Conservation (phyloP, 1,140 invertebrate genomes). For the Zaprionus ornatus region DNA sequence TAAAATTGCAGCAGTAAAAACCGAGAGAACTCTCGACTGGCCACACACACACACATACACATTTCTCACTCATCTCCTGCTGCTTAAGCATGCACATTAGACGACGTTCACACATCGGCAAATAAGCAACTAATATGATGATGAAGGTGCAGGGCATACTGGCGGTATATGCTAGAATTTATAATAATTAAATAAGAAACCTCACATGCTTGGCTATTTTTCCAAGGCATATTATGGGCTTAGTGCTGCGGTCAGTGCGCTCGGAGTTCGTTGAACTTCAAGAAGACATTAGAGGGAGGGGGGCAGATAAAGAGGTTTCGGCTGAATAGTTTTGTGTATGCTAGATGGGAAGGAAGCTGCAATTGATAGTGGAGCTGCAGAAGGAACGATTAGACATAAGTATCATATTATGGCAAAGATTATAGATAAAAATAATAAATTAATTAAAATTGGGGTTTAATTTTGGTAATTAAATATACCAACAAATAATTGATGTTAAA, state of each 20-base stretch:
- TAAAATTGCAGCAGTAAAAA: slow-evolving; percentile 73
- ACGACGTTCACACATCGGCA: slow-evolving; percentile 57
- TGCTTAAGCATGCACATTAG: slow-evolving; percentile 66
- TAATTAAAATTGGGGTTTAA: too few relatives aligned
- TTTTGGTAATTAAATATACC: too few relatives aligned
- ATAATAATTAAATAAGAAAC: slow-evolving; percentile 5
- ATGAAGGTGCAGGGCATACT: neutral
- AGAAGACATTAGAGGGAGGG: neutral
- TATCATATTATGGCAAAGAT: too few relatives aligned
- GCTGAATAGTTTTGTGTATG: too few relatives aligned
- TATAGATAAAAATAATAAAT: too few relatives aligned
- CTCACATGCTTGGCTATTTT: neutral
- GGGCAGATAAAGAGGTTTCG: too few relatives aligned
- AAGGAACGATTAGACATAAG: too few relatives aligned
- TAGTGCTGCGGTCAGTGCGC: neutral
- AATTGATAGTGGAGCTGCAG: too few relatives aligned
- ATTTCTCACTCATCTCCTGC: slow-evolving; percentile 21
- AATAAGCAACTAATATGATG: slow-evolving; percentile 51
- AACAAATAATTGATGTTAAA: too few relatives aligned
- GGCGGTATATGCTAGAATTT: neutral
- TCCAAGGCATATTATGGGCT: neutral
- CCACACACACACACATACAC: neutral
- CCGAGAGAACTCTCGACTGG: slow-evolving; percentile 22
- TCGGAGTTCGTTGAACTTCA: neutral
- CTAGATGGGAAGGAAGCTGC: too few relatives aligned